Conservation (phyloP, 2,888 invertebrate genomes). For the Electrophaes corylata region DNA sequence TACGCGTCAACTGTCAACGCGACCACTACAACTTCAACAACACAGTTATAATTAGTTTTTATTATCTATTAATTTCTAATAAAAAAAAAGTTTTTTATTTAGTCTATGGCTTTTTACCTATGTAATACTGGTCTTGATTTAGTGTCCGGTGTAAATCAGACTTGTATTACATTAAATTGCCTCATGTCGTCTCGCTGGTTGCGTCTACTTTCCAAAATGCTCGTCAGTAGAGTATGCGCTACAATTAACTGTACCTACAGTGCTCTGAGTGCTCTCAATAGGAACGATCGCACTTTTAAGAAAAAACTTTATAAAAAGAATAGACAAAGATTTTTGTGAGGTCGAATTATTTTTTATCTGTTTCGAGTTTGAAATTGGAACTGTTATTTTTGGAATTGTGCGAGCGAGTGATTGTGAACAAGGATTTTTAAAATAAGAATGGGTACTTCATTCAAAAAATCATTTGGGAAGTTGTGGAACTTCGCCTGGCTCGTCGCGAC, state of each 20-base stretch:
- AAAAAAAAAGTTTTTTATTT: too few species aligned
- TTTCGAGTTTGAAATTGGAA: neutral
- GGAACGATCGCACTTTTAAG: constrained; percentile 19
- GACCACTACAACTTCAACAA: too few species aligned
- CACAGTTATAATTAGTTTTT: too few species aligned
- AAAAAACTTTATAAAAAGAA: neutral
- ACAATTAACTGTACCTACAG: constrained; percentile 55
- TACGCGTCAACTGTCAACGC: too few species aligned
- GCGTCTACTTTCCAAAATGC: constrained; percentile 78
- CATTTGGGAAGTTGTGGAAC: constrained; percentile 65
- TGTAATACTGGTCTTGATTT: neutral
- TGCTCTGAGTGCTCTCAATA: constrained; percentile 47
- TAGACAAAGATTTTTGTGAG: neutral
- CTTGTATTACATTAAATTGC: constrained; percentile 48
- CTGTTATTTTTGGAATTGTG: neutral
- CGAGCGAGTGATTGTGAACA: constrained; percentile 18
- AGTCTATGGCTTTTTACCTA: neutral
- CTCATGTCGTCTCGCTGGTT: constrained; percentile 68
- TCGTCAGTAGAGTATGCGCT: constrained; percentile 57
- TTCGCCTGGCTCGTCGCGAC: constrained; percentile 74
- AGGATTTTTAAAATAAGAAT: constrained; percentile 16
- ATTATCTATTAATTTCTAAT: too few species aligned
- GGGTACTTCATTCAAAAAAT: constrained; percentile 37
- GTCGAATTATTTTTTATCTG: neutral
- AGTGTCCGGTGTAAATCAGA: constrained; percentile 2